phyloP scores from a whole-genome alignment of 2,113 vertebrate species.

The Hippolais icterina region DNA sequence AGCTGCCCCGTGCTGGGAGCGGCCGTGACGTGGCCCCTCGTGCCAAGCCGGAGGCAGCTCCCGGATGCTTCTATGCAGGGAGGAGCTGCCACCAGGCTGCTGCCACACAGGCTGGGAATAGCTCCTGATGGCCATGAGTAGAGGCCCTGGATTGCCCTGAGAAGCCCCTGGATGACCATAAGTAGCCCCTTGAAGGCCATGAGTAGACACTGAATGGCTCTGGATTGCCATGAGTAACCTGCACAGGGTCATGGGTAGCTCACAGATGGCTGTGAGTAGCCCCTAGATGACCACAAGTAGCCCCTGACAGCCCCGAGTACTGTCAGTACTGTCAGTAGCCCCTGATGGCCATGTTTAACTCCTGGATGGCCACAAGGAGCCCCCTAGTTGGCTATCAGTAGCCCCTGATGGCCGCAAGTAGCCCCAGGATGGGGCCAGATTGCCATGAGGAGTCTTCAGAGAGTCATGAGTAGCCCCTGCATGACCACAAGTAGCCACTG shows the following conservation, averaged over 20 bases:
- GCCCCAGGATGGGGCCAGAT: background rate
- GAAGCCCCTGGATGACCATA: background rate
- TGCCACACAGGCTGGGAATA: background rate
- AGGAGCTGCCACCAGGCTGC: background rate
- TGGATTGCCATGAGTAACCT: background rate
- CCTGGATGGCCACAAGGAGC: background rate
- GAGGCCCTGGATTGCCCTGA: background rate
- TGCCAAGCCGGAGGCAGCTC: background rate
- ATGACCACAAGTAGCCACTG: background rate
- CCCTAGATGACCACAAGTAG: background rate
- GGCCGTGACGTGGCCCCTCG: background rate
- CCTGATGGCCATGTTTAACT: background rate
- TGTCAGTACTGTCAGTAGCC: background rate
- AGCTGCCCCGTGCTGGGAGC: background rate
- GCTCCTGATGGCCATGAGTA: background rate
- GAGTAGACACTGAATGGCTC: background rate
- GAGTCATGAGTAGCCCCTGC: background rate
- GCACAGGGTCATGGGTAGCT: background rate
- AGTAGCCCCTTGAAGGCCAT: background rate
- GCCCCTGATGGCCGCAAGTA: background rate
- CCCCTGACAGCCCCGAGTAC: too few species aligned
- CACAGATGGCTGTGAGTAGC: background rate
- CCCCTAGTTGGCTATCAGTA: background rate
- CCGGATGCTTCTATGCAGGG: background rate
- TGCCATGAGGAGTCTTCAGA: background rate